Evolutionary conservation across 2,113 vertebrate species (phyloP).

Genomic region (Sphyrna mokarran): DNA sequence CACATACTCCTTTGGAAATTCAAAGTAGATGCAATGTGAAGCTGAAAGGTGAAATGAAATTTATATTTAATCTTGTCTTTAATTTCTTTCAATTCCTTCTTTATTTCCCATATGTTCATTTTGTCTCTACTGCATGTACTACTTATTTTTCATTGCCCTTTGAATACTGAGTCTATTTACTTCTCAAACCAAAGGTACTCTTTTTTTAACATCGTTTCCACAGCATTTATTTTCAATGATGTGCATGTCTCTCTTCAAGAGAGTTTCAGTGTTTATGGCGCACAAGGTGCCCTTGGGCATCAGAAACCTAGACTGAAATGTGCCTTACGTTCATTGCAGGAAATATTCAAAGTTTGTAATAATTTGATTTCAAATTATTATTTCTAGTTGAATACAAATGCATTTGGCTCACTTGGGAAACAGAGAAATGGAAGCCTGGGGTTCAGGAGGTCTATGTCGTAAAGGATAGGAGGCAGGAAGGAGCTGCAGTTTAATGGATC

Average conservation of each 20-base stretch:
- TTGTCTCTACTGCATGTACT: background rate
- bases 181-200: background rate
- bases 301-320: background rate
- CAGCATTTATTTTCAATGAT: constrained; percentile 20
- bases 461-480: background rate
- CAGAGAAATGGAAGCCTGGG: background rate
- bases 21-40: constrained; percentile 15
- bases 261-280: background rate
- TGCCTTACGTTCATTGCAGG: background rate
- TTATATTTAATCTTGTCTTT: constrained; percentile 15
- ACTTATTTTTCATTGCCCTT: background rate
- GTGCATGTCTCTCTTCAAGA: background rate
- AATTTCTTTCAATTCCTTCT: background rate
- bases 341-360: background rate
- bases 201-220: background rate
- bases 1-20: background rate
- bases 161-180: constrained; percentile 6
- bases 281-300: background rate
- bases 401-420: background rate
- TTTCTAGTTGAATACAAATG: background rate
- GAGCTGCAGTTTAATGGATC: background rate
- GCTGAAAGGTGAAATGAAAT: background rate
- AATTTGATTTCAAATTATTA: background rate
- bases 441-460: no score
- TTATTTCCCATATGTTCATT: background rate